Conservation (phyloP, 2,888 invertebrate species). For the Drosophila neotestacea region DNA sequence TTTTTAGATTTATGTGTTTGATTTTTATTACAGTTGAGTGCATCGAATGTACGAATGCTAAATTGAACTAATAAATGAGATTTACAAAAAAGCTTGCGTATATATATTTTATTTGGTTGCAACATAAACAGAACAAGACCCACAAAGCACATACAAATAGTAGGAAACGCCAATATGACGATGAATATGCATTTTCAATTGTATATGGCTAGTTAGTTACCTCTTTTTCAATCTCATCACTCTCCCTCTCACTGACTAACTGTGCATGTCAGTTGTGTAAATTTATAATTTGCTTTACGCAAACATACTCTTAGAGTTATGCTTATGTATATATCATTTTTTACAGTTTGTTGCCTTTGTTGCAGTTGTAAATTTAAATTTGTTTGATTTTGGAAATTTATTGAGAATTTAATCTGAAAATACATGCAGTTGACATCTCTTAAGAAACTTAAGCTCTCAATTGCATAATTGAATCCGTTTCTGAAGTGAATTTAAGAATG, state of each 20-base stretch:
- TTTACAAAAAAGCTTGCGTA: conserved; percentile 46
- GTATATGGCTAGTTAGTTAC: conserved; percentile 16
- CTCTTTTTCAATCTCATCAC: background rate
- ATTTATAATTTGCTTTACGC: conserved; percentile 31
- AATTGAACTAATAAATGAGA: conserved; percentile 77
- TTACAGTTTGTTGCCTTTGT: conserved; percentile 3
- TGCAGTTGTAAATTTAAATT: conserved; percentile 2
- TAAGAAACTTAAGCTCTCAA: conserved; percentile 8
- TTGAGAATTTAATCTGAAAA: conserved; percentile 14
- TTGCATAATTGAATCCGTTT: conserved; percentile 25
- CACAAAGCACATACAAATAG: conserved; percentile 7
- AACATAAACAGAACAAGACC: conserved; percentile 21
- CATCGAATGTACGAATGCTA: conserved; percentile 51
- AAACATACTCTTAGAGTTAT: conserved; percentile 14
- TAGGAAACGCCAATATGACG: conserved; percentile 10
- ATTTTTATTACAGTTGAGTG: conserved; percentile 61
- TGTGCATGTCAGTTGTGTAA: conserved; percentile 2
- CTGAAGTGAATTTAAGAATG: conserved; percentile 24
- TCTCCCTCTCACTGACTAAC: background rate
- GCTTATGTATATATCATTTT: background rate
- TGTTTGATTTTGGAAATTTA: background rate
- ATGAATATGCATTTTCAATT: conserved; percentile 22
- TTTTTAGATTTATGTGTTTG: conserved; percentile 53
- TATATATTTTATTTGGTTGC: conserved; percentile 16
- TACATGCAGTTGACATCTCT: background rate